Conservation (phyloP, 2,797 vertebrate species). For the Loriculus beryllinus region DNA sequence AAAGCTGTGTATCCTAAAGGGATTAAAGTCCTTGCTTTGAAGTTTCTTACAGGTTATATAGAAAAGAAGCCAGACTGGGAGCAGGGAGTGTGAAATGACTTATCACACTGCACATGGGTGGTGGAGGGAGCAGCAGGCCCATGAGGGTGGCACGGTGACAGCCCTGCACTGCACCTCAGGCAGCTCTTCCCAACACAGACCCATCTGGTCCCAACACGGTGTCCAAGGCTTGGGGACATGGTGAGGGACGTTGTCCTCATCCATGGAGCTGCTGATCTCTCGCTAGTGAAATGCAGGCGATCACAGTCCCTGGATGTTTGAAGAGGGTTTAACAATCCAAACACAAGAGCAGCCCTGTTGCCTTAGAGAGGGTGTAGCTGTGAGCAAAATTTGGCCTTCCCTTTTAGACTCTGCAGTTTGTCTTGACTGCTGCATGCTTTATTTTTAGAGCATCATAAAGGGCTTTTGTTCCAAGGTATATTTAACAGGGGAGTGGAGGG, state of each 20-base stretch:
- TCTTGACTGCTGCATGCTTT: slow-evolving; percentile 49
- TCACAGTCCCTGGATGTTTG: slow-evolving; percentile 25
- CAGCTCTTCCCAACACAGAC: not conserved
- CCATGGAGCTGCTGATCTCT: not conserved
- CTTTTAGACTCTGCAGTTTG: slow-evolving; percentile 26
- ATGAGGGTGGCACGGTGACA: rapidly evolving
- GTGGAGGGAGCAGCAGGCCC: not conserved
- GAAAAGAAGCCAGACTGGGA: not conserved
- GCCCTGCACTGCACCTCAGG: not conserved
- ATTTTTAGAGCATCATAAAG: slow-evolving; percentile 70
- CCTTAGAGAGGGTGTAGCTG: slow-evolving; percentile 56
- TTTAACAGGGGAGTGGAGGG: slow-evolving; percentile 71
- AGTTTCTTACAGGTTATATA: not conserved
- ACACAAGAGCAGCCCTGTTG: slow-evolving; percentile 25
- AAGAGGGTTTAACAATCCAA: slow-evolving; percentile 43
- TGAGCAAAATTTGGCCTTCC: slow-evolving; percentile 49
- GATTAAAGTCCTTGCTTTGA: slow-evolving; percentile 29
- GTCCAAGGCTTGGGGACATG: not conserved
- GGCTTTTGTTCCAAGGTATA: slow-evolving; percentile 70
- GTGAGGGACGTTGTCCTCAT: not conserved
- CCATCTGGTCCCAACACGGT: not conserved
- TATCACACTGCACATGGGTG: rapidly evolving
- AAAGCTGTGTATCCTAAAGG: slow-evolving; percentile 34
- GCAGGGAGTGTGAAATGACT: not conserved
- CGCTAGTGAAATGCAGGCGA: not conserved